Percentiles rank a stretch among this genome's conserved stretches.
Conservation (phyloP, 2,113 vertebrate species). For the Rhynchomys soricoides region DNA sequence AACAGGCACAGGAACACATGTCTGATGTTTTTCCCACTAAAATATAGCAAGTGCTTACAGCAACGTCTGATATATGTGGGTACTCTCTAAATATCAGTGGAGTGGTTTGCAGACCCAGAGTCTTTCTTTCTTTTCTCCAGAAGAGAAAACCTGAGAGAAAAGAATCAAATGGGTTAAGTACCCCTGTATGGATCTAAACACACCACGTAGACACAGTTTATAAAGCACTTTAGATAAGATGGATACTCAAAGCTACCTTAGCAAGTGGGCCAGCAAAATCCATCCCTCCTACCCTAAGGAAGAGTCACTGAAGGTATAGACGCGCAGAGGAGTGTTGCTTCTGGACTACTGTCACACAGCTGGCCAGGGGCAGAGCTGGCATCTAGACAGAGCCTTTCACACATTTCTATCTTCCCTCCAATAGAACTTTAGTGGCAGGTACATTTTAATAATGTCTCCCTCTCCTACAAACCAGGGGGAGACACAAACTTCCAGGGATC, state of each 20-base stretch:
- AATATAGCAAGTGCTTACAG: neutral
- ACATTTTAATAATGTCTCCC: fast-evolving
- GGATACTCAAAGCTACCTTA: neutral
- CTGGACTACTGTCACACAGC: neutral
- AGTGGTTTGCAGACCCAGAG: neutral
- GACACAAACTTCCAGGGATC: neutral
- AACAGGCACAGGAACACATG: neutral
- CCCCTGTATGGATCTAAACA: neutral
- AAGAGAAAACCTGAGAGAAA: neutral
- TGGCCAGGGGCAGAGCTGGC: neutral
- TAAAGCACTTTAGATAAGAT: fast-evolving
- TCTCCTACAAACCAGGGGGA: neutral
- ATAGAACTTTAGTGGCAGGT: neutral
- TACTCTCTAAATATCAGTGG: neutral
- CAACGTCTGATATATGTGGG: neutral
- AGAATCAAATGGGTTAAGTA: neutral
- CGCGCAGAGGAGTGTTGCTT: neutral
- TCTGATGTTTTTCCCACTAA: neutral
- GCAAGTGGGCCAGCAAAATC: neutral
- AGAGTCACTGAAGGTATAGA: fast-evolving
- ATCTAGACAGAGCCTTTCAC: neutral
- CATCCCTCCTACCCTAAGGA: fast-evolving
- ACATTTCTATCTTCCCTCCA: fast-evolving
- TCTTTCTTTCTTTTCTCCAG: neutral
- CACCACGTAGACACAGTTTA: neutral